Percentiles rank a stretch among this genome's conserved stretches.
phyloP scores from a whole-genome alignment of 2,797 vertebrate genomes.

The Tapirus indicus region DNA sequence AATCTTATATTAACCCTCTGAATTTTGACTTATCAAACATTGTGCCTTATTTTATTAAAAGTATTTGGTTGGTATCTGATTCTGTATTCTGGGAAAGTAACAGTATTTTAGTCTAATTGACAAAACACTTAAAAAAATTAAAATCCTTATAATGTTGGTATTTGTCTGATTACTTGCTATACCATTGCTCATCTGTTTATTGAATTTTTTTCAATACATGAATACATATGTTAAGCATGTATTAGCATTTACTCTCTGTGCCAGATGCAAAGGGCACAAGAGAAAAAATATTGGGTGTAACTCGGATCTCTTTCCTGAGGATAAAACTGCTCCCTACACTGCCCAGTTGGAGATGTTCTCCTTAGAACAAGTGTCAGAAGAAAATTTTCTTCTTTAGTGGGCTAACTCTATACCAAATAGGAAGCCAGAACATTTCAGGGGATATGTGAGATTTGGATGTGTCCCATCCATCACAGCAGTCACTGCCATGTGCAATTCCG shows the following conservation, averaged over 20 bases:
- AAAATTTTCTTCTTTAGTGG: background rate
- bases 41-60: slow-evolving; percentile 86
- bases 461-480: background rate
- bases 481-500: background rate
- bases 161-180: slow-evolving; percentile 63
- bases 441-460: background rate
- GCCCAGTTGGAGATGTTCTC: background rate
- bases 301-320: background rate
- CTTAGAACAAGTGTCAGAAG: background rate
- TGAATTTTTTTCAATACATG: slow-evolving; percentile 49
- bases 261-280: background rate
- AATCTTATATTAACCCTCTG: slow-evolving; percentile 59
- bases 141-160: slow-evolving; percentile 52
- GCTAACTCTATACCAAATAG: background rate
- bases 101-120: slow-evolving; percentile 83
- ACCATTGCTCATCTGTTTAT: slow-evolving; percentile 42
- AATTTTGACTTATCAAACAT: slow-evolving; percentile 85
- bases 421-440: background rate
- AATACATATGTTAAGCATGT: slow-evolving; percentile 22
- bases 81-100: slow-evolving; percentile 77
- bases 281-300: background rate
- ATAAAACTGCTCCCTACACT: background rate
- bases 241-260: slow-evolving; percentile 27
- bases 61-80: slow-evolving; percentile 79
- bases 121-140: slow-evolving; percentile 51